Percentiles rank a stretch among this genome's conserved stretches.
Evolutionary conservation across 2,888 invertebrate genomes (phyloP).

Genomic region (Eupithecia pulchellata): DNA sequence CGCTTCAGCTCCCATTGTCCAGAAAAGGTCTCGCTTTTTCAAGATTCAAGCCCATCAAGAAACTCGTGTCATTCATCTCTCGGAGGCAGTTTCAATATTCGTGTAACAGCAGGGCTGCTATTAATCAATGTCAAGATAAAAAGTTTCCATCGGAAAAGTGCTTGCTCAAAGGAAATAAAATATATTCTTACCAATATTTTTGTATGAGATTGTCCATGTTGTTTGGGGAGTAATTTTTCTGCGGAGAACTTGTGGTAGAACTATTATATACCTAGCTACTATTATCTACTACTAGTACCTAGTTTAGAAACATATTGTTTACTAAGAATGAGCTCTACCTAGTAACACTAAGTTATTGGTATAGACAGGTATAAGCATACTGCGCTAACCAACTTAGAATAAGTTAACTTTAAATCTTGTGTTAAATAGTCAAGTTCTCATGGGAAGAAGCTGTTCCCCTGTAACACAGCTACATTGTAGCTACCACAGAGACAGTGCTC

Average conservation of each 20-base stretch:
- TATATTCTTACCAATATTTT: conserved; percentile 24
- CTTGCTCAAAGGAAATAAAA: conserved; percentile 36
- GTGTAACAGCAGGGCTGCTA: conserved; percentile 29
- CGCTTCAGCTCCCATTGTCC: not conserved
- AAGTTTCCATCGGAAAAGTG: conserved; percentile 28
- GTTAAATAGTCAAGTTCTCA: too few relatives aligned
- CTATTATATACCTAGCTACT: too few relatives aligned
- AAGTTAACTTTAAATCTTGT: too few relatives aligned
- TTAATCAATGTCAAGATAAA: conserved; percentile 40
- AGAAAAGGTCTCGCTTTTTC: not conserved
- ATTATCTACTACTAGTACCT: too few relatives aligned
- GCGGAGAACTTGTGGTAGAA: not conserved
- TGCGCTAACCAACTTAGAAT: too few relatives aligned
- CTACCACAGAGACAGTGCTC: too few relatives aligned
- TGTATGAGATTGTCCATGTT: not conserved
- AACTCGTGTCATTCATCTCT: conserved; percentile 10
- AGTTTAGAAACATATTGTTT: too few relatives aligned
- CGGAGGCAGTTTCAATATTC: conserved; percentile 30
- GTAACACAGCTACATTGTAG: too few relatives aligned
- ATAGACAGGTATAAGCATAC: too few relatives aligned
- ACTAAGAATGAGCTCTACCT: too few relatives aligned
- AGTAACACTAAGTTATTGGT: too few relatives aligned
- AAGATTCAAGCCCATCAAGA: not conserved
- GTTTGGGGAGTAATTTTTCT: conserved; percentile 4
- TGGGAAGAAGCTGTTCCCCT: too few relatives aligned